These are phyloP conservation scores for Amitus sp. DNA, from an alignment of 2,888 invertebrate species.

Conservation along the genomic window DNA sequence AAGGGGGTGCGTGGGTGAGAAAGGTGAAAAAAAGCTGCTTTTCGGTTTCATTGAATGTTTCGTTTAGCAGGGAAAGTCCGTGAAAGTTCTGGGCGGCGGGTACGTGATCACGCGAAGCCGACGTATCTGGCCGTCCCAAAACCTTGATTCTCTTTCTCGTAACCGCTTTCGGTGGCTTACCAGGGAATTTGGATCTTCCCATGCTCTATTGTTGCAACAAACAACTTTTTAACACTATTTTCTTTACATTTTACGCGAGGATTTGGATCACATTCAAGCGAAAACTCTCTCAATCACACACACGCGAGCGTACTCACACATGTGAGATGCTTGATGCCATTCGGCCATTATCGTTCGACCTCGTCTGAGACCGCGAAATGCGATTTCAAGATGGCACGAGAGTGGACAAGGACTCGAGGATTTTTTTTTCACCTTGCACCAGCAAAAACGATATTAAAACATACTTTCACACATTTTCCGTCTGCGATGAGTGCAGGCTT, in stretches of 20 bases:
- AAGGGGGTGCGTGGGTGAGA: slow-evolving; percentile 2
- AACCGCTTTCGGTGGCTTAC: slow-evolving; percentile 87
- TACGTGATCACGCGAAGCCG: slow-evolving; percentile 66
- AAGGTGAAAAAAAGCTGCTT: slow-evolving; percentile 45
- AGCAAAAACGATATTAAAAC: too few species aligned
- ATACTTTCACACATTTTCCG: too few species aligned
- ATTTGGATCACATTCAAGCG: slow-evolving; percentile 39
- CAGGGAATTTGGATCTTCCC: slow-evolving; percentile 88
- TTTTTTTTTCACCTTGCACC: too few species aligned
- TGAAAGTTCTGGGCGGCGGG: slow-evolving; percentile 67
- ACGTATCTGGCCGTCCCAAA: slow-evolving; percentile 71
- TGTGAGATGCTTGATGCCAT: slow-evolving; percentile 8
- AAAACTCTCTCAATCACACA: slow-evolving; percentile 35
- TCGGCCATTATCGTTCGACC: slow-evolving; percentile 21
- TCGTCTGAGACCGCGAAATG: slow-evolving; percentile 38
- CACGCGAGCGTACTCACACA: slow-evolving; percentile 15
- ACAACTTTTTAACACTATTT: slow-evolving; percentile 64
- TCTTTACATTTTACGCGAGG: slow-evolving; percentile 57
- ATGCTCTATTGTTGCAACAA: slow-evolving; percentile 73
- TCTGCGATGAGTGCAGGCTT: too few species aligned
- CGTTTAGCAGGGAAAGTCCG: slow-evolving; percentile 64
- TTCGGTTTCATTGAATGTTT: slow-evolving; percentile 62
- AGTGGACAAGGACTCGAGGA: too few species aligned
- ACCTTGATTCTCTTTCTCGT: slow-evolving; percentile 87
- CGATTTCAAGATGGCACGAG: slow-evolving; percentile 37